Percentiles rank a stretch among this genome's conserved stretches.
Conservation (phyloP, 2,797 vertebrate genomes). For the Bradypus variegatus region DNA sequence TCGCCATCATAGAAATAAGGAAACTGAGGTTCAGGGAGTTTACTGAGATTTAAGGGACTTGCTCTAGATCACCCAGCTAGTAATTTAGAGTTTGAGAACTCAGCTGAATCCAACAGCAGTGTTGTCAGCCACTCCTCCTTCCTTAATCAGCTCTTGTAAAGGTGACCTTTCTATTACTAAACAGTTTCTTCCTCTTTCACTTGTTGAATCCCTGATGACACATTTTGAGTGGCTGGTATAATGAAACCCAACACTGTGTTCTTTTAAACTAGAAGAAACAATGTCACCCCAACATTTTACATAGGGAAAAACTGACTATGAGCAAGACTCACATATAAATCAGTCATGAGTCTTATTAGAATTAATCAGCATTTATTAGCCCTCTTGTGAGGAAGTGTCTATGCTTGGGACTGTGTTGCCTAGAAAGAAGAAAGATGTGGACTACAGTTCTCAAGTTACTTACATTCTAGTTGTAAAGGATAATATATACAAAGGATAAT, state of each 20-base stretch:
- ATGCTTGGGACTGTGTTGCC: not conserved
- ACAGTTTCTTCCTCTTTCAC: conserved; percentile 23
- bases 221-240: not conserved
- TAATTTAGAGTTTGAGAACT: not conserved
- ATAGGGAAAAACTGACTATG: not conserved
- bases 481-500: not conserved
- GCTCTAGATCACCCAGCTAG: not conserved
- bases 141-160: conserved; percentile 49
- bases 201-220: not conserved
- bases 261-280: not conserved
- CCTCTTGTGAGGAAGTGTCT: not conserved
- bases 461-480: not conserved
- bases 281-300: not conserved
- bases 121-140: not conserved
- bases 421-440: not conserved
- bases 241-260: not conserved
- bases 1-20: not conserved
- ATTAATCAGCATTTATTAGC: not conserved
- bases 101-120: not conserved
- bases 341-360: not conserved
- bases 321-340: not conserved
- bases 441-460: not conserved
- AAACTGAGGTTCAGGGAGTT: not conserved
- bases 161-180: conserved; percentile 48
- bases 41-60: not conserved